Conservation (phyloP, 37 sponge, comb jelly and placozoan species). For the Crambe crambe region DNA sequence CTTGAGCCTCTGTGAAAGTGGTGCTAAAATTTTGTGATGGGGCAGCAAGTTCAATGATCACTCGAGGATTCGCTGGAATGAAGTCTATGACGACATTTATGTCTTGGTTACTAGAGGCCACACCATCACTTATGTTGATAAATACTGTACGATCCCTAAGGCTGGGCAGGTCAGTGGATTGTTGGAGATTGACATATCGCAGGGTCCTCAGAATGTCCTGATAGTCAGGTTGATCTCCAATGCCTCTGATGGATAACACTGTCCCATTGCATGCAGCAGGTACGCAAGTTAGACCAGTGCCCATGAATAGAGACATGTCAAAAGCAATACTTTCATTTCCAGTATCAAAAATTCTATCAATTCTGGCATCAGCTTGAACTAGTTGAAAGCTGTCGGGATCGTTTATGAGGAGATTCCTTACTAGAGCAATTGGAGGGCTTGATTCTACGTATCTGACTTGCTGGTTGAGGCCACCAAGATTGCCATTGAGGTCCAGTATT, state of each 20-base stretch:
- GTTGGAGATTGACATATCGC: slow-evolving; percentile 50
- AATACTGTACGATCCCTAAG: slow-evolving; percentile 52
- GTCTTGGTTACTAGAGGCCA: slow-evolving; percentile 2
- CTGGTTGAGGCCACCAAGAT: slow-evolving; percentile 9
- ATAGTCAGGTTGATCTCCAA: slow-evolving; percentile 21
- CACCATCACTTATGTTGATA: slow-evolving; percentile 50
- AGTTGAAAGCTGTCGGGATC: slow-evolving; percentile 54
- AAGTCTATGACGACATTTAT: slow-evolving; percentile 50
- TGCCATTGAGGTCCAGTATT: slow-evolving; percentile 45
- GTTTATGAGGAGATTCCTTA: slow-evolving; percentile 5
- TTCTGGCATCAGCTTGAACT: slow-evolving; percentile 17
- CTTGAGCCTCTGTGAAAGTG: slow-evolving; percentile 39
- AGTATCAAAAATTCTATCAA: slow-evolving; percentile 54
- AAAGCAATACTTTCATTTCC: slow-evolving; percentile 50
- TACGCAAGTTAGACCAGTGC: slow-evolving; percentile 24
- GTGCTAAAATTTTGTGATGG: slow-evolving; percentile 65
- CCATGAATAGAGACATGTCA: slow-evolving; percentile 14
- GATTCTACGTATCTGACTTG: slow-evolving; percentile 49
- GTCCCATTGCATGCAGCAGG: slow-evolving; percentile 46
- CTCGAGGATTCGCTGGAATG: slow-evolving; percentile 38
- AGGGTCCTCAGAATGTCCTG: slow-evolving; percentile 44
- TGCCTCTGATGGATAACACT: slow-evolving; percentile 40
- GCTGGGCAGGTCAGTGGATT: slow-evolving; percentile 46
- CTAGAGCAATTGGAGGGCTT: slow-evolving; percentile 12
- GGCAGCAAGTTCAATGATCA: slow-evolving; percentile 57